These are phyloP conservation scores for Megalops cyprinoides DNA, from an alignment of 2,797 vertebrate genomes.

Conservation along the genomic window DNA sequence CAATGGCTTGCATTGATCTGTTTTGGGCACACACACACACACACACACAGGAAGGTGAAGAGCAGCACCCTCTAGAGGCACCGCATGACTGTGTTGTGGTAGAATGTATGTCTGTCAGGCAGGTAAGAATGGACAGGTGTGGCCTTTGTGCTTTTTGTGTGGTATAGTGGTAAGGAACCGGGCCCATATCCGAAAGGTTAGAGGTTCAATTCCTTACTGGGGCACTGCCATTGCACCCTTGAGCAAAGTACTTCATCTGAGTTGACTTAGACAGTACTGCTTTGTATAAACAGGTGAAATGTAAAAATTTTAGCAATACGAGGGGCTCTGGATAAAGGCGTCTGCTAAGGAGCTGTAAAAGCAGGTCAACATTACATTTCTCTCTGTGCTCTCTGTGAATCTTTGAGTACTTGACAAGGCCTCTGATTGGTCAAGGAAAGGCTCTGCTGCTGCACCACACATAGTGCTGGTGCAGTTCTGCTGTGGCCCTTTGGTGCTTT, in stretches of 20 bases:
- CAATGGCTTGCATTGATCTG: constrained; percentile 2
- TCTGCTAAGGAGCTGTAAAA: too few relatives aligned
- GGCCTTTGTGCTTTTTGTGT: too few relatives aligned
- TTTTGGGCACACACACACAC: constrained; percentile 18
- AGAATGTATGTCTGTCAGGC: not conserved
- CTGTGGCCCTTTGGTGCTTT: not conserved
- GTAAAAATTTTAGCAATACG: too few relatives aligned
- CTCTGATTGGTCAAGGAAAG: not conserved
- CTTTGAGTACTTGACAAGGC: not conserved
- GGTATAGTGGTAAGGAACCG: too few relatives aligned
- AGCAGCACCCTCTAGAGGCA: not conserved
- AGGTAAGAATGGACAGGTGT: not conserved
- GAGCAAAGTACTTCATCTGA: too few relatives aligned
- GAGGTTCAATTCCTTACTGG: too few relatives aligned
- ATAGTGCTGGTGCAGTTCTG: not conserved
- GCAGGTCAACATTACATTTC: too few relatives aligned
- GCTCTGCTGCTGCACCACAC: not conserved
- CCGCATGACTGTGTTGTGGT: not conserved
- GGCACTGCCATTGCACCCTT: too few relatives aligned
- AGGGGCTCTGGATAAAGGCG: too few relatives aligned
- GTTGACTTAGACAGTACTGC: too few relatives aligned
- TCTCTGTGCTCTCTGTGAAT: not conserved
- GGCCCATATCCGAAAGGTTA: too few relatives aligned
- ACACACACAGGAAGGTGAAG: not conserved
- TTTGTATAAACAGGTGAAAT: too few relatives aligned